Evolutionary conservation across 2,797 vertebrate species (phyloP).

Genomic region (Crenichthys baileyi): DNA sequence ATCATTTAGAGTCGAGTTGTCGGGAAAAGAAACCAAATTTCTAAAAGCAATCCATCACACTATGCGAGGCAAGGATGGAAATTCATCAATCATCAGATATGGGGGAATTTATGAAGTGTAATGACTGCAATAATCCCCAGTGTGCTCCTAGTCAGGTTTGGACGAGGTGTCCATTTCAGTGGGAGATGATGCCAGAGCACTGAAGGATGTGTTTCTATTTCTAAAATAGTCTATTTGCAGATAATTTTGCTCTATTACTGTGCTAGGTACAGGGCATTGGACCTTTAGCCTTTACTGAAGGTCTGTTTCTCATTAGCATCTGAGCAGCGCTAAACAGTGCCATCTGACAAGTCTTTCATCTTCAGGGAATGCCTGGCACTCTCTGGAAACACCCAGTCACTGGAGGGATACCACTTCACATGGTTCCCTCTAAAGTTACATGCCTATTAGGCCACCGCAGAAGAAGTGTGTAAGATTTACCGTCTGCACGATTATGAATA

Average conservation of each 20-base stretch:
- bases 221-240: conserved; percentile 65
- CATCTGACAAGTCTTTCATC: conserved; percentile 80
- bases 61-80: conserved; percentile 36
- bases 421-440: conserved; percentile 82
- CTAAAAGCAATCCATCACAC: conserved; percentile 43
- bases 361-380: conserved; percentile 72
- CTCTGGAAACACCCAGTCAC: conserved; percentile 57
- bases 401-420: conserved; percentile 78
- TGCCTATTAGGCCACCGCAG: conserved; percentile 75
- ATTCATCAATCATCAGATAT: conserved; percentile 62
- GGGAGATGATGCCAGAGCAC: conserved; percentile 50
- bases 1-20: conserved; percentile 41
- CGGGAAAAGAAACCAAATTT: conserved; percentile 31
- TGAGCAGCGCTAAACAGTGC: conserved; percentile 68
- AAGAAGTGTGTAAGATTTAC: conserved; percentile 77
- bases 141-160: conserved; percentile 42
- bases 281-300: conserved; percentile 73
- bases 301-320: conserved; percentile 80
- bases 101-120: conserved; percentile 70
- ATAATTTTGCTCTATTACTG: conserved; percentile 70
- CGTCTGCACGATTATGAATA: conserved; percentile 78
- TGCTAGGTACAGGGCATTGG: conserved; percentile 73
- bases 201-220: conserved; percentile 44
- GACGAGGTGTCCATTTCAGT: conserved; percentile 57
- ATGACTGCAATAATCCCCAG: conserved; percentile 63